These are phyloP conservation scores for Lithodes maja DNA, from an alignment of 2,888 invertebrate genomes.

Conservation along the genomic window DNA sequence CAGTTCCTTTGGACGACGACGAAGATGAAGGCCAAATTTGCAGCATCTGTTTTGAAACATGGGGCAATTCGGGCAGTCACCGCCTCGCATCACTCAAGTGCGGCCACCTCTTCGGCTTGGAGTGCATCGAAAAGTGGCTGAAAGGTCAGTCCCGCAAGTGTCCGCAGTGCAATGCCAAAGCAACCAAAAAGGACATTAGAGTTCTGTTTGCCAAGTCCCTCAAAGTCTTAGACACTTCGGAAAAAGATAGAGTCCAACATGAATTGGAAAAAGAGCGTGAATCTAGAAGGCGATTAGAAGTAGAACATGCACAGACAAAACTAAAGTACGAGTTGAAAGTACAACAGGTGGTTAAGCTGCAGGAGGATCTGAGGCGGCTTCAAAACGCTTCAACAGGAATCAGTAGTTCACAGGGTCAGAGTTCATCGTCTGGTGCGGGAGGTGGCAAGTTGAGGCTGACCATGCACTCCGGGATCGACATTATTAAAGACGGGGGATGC, in stretches of 20 bases:
- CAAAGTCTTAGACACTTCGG: constrained; percentile 85
- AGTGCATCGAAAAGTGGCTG: constrained; percentile 87
- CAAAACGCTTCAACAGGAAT: constrained; percentile 18
- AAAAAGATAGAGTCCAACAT: constrained; percentile 80
- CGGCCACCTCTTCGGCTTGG: constrained; percentile 92
- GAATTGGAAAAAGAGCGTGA: constrained; percentile 80
- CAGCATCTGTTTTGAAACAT: constrained; percentile 90
- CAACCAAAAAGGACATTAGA: constrained; percentile 82
- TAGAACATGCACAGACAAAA: constrained; percentile 76
- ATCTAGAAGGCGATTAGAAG: constrained; percentile 79
- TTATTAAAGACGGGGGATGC: constrained; percentile 79
- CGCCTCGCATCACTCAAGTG: constrained; percentile 90
- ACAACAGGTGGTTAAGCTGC: constrained; percentile 47
- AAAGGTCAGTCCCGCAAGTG: constrained; percentile 81
- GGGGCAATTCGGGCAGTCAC: constrained; percentile 91
- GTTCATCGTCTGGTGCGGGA: background rate
- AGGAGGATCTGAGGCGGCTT: constrained; percentile 37
- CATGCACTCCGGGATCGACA: constrained; percentile 21
- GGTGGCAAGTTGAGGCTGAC: background rate
- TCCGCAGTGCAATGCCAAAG: constrained; percentile 90
- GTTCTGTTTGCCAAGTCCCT: constrained; percentile 85
- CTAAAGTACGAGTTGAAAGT: constrained; percentile 47
- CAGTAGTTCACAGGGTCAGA: background rate
- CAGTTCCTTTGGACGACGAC: background rate
- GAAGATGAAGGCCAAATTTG: constrained; percentile 83